These are phyloP conservation scores for Palythoa grandiflora DNA, from an alignment of 92 coral and sea anemone genomes.

Conservation along the genomic window DNA sequence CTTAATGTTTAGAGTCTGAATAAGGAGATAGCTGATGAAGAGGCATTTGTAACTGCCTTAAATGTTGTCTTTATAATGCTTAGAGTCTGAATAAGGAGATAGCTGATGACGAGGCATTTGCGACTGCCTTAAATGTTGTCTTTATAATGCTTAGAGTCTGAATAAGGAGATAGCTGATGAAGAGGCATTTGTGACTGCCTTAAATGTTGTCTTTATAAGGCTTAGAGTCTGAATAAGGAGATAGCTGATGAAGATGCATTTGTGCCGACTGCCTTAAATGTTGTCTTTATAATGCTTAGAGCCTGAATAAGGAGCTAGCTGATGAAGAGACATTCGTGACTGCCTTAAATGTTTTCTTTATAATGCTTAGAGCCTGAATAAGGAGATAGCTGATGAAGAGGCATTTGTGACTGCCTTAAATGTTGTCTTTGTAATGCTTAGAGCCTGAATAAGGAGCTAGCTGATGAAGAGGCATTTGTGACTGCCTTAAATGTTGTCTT, in stretches of 20 bases:
- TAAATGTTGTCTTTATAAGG: not conserved
- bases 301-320: no score
- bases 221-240: constrained; percentile 76
- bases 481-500: not conserved
- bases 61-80: not conserved
- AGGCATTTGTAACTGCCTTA: no score
- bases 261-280: constrained; percentile 89
- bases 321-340: no score
- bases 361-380: constrained; percentile 61
- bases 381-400: constrained; percentile 91
- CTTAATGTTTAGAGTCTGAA: no score
- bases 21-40: no score
- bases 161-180: no score
- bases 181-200: no score
- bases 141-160: no score
- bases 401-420: constrained; percentile 91
- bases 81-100: constrained; percentile 84
- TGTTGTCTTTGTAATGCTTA: no score
- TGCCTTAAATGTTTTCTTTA: not conserved
- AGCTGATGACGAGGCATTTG: constrained; percentile 90
- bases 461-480: no score
- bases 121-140: constrained; percentile 88
- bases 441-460: no score
- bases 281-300: no score
- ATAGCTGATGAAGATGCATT: constrained; percentile 92